Conservation (phyloP, 2,888 invertebrate genomes). For the Tipula unca region DNA sequence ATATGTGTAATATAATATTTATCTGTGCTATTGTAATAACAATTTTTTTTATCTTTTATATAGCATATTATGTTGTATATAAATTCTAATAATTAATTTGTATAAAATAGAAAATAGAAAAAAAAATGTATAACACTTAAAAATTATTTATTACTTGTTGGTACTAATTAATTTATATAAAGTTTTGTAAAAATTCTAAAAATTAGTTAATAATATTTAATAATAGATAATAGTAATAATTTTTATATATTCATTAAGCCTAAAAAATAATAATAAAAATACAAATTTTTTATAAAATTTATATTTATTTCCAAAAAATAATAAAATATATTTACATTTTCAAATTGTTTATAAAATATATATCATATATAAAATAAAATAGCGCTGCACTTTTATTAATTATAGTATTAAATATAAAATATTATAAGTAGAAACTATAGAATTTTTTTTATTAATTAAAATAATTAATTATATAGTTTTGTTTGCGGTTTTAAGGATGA, state of each 20-base stretch:
- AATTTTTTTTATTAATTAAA: not conserved
- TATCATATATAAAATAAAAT: not conserved
- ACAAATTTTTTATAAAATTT: not conserved
- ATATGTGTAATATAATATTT: not conserved
- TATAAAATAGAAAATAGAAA: not conserved
- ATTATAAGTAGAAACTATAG: not conserved
- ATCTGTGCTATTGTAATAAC: not conserved
- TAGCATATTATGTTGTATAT: no score
- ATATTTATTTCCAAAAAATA: not conserved
- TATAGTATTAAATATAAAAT: not conserved
- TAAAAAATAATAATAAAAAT: not conserved
- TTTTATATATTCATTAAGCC: not conserved
- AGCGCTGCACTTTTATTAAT: not conserved
- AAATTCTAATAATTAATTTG: not conserved
- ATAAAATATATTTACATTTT: not conserved
- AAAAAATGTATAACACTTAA: slow-evolving; percentile 1
- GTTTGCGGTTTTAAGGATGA: not conserved
- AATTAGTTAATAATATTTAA: not conserved
- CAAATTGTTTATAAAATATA: not conserved
- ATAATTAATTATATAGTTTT: not conserved
- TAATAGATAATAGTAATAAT: not conserved
- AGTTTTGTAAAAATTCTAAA: not conserved
- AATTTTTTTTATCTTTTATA: not conserved
- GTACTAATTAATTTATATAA: not conserved
- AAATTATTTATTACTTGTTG: not conserved